Evolutionary conservation across 2,888 invertebrate species (phyloP).

Genomic region (Tiphia femorata): DNA sequence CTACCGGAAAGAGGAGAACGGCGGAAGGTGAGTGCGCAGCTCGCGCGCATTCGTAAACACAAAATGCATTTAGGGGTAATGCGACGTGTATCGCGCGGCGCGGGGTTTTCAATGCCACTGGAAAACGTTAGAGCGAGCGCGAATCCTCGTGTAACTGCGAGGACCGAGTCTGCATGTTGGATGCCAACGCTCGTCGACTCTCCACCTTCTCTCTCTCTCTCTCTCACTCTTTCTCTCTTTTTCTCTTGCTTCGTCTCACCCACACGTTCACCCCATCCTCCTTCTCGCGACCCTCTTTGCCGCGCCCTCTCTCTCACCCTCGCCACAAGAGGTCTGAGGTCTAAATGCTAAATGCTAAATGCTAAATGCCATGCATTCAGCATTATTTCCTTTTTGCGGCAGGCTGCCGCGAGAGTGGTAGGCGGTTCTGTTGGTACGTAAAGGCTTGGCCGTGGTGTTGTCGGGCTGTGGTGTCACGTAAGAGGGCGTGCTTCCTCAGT

Average conservation of each 20-base stretch:
- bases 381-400: conserved; percentile 51
- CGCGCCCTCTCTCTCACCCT: conserved; percentile 31
- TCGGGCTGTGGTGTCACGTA: conserved; percentile 32
- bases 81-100: conserved; percentile 57
- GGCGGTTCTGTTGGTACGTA: conserved; percentile 17
- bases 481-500: conserved; percentile 2
- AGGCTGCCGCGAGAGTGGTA: background rate
- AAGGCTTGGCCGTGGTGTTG: conserved; percentile 37
- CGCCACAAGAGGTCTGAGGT: conserved; percentile 34
- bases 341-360: conserved; percentile 58
- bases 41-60: conserved; percentile 42
- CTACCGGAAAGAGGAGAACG: conserved; percentile 1
- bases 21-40: conserved; percentile 4
- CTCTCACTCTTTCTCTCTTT: conserved; percentile 10
- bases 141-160: conserved; percentile 30
- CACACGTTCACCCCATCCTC: background rate
- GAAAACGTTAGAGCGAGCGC: conserved; percentile 35
- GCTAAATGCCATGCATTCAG: conserved; percentile 56
- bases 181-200: conserved; percentile 8
- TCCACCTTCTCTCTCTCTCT: conserved; percentile 7
- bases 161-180: conserved; percentile 31
- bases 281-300: background rate
- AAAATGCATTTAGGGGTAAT: conserved; percentile 62
- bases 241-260: background rate
- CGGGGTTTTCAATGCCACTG: conserved; percentile 60